Conservation (phyloP, 1,140 invertebrate genomes). For the Platyscapa corneri region DNA sequence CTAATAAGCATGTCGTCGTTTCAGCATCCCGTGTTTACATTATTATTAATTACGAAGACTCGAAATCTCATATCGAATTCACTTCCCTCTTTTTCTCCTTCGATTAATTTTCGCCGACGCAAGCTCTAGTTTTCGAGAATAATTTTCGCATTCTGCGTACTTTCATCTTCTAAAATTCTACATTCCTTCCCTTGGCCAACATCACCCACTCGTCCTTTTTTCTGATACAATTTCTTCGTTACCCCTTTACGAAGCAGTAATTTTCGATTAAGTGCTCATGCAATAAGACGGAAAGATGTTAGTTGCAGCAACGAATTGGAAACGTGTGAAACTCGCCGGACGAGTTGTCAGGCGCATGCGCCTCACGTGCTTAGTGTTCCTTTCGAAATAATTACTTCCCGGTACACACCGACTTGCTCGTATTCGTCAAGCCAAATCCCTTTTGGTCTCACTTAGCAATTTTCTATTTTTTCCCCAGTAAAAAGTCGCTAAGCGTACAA, state of each 20-base stretch:
- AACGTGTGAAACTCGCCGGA: not conserved
- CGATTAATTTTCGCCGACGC: too few species aligned
- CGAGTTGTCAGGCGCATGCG: not conserved
- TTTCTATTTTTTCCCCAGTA: not conserved
- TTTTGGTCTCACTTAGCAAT: not conserved
- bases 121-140: too few species aligned
- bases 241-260: constrained; percentile 1
- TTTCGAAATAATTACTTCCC: constrained; percentile 5
- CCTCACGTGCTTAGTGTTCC: not conserved
- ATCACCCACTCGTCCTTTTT: not conserved
- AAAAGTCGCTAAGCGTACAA: not conserved
- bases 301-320: not conserved
- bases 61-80: not conserved
- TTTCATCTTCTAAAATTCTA: not conserved
- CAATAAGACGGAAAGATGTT: constrained; percentile 26
- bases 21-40: not conserved
- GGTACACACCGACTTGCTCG: not conserved
- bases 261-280: constrained; percentile 33
- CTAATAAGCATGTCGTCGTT: not conserved
- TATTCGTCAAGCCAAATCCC: constrained; percentile 8
- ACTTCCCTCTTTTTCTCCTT: not conserved
- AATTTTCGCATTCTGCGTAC: too few species aligned
- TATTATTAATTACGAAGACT: not conserved
- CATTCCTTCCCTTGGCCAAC: not conserved
- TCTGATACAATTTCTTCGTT: not conserved